Base-by-base conservation (phyloP, 2,113 vertebrate species). In the Tupaia chinensis region DNA sequence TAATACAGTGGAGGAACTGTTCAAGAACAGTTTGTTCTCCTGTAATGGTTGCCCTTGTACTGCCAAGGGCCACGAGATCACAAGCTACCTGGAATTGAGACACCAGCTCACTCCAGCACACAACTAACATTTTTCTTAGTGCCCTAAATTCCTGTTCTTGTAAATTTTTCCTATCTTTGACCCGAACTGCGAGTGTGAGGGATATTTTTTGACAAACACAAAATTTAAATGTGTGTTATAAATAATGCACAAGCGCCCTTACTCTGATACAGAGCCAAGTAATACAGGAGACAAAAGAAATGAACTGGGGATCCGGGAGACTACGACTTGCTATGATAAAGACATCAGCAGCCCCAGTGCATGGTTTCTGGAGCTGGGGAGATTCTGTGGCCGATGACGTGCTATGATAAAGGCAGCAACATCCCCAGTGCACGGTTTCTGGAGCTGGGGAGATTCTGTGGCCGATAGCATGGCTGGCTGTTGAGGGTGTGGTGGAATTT, bases 1-100 rank as follows among this genome's bases (percentile, higher is more conserved):
- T n/a, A 65, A 68, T 87, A 54, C 1, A 56, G 68, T 60, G 34
- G 65, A 94, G 92, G 93, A n/a, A 66, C 77, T 76, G n/a, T 15
- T 96, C 32, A 13, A 72, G 70, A 95, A 96, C 79, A 54, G 66
- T n/a, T 78, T 80, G 91, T 88, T 80, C 94, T 82, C n/a, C 93
- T 54, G 77, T 23, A 73, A 94, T 96, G 95, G 69, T 29, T 85
- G 76, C 65, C 86, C 77, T 25, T 54, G 66, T 15, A 84, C 78
- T 25, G 87, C 68, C 76, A 20, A 68, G 15, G 66, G 80, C 89
- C 83, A 2, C 81, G 20, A 54, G 77, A 77, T 66, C 44, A 53
- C 19, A 10, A 15, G 61, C 79, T 19, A 6, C 1, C 0, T 11
- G 61, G 27, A 44, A 32, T 12, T 23, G 60, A 95, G 89, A 77